Conservation (phyloP, 2,797 vertebrate genomes). For the Todus mexicanus region DNA sequence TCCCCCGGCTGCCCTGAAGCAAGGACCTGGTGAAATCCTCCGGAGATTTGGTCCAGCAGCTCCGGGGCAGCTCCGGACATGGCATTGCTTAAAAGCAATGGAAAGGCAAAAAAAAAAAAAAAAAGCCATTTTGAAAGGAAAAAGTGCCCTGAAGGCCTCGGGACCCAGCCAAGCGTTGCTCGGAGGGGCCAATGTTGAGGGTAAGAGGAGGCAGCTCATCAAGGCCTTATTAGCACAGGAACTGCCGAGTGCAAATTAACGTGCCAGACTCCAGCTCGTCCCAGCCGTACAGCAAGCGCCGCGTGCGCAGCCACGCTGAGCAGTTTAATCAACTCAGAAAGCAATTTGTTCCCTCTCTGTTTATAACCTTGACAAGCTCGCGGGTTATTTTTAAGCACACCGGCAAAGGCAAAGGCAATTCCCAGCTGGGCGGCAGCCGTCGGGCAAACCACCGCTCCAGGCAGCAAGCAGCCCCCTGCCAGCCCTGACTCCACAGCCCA, state of each 20-base stretch:
- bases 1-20: not conserved
- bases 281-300: not conserved
- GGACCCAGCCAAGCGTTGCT: not conserved
- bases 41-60: not conserved
- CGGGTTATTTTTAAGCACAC: constrained; percentile 59
- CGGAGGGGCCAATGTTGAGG: not conserved
- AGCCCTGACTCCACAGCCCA: not conserved
- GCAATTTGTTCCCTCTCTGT: constrained; percentile 67
- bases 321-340: constrained; percentile 66
- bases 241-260: constrained; percentile 34
- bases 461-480: not conserved
- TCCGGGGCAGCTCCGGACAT: not conserved
- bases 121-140: not conserved
- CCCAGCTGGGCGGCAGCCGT: not conserved
- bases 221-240: constrained; percentile 55
- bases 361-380: constrained; percentile 66
- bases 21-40: not conserved
- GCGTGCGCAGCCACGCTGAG: constrained; percentile 14
- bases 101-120: not conserved
- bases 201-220: constrained; percentile 47
- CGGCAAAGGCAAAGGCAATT: constrained; percentile 5
- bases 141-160: not conserved
- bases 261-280: not conserved
- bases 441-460: not conserved
- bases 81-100: not conserved